These are phyloP conservation scores for Phrixothrix hirtus DNA, from an alignment of 2,888 invertebrate genomes.

Conservation along the genomic window DNA sequence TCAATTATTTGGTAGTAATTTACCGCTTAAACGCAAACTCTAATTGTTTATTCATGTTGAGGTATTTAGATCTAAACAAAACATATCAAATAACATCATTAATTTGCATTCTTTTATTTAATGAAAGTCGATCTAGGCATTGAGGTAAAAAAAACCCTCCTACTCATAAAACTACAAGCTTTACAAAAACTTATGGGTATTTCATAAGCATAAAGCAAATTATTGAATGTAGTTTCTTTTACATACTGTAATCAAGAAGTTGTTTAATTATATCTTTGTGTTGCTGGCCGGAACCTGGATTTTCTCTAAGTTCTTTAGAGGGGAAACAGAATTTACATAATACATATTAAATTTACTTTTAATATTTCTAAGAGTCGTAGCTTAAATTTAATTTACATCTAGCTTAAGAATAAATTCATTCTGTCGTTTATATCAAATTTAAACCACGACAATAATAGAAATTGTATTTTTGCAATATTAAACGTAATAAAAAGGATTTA, in stretches of 20 bases:
- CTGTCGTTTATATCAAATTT: background rate
- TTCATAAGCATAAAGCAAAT: slow-evolving; percentile 16
- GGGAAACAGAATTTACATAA: background rate
- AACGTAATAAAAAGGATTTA: background rate
- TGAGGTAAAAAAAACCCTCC: slow-evolving; percentile 2
- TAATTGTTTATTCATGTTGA: too few species aligned
- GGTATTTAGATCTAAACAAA: too few species aligned
- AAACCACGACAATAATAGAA: background rate
- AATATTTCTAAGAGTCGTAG: background rate
- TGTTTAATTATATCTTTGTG: slow-evolving; percentile 26
- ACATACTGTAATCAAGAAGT: slow-evolving; percentile 30
- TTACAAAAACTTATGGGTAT: slow-evolving; percentile 6
- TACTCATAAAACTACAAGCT: slow-evolving; percentile 22
- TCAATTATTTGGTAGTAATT: too few species aligned
- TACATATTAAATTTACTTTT: slow-evolving; percentile 2
- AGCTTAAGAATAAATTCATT: background rate
- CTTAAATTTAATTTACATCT: slow-evolving; percentile 4
- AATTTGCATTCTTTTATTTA: slow-evolving; percentile 1
- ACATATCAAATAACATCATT: slow-evolving; percentile 3
- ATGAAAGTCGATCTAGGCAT: slow-evolving; percentile 3
- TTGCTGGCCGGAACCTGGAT: slow-evolving; percentile 21
- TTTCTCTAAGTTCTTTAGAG: slow-evolving; percentile 21
- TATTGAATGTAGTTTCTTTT: slow-evolving; percentile 19
- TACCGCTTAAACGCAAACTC: too few species aligned
- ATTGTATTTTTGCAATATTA: background rate